Conservation (phyloP, 2,113 vertebrate species). For the Odocoileus hemionus region DNA sequence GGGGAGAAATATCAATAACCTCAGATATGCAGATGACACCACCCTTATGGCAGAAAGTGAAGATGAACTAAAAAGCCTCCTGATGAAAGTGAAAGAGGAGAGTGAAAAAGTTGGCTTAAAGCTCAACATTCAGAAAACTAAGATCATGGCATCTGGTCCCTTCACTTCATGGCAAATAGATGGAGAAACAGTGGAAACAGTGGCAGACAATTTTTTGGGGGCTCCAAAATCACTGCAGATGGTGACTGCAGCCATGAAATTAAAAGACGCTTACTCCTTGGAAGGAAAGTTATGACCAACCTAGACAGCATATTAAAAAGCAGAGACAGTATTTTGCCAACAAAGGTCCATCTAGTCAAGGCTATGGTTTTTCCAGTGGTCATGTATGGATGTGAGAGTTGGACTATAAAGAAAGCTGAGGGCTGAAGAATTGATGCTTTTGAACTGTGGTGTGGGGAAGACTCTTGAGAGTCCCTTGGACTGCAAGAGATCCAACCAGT, state of each 20-base stretch:
- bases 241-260: background rate
- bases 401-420: background rate
- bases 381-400: background rate
- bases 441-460: background rate
- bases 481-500: too few relatives aligned
- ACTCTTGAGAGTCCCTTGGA: background rate
- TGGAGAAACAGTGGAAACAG: background rate
- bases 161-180: background rate
- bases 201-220: fast-evolving
- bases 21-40: background rate
- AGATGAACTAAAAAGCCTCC: background rate
- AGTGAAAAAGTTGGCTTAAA: background rate
- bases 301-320: background rate
- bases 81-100: background rate
- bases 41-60: background rate
- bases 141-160: background rate
- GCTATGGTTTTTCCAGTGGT: background rate
- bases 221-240: background rate
- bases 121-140: background rate
- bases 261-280: background rate
- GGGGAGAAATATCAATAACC: background rate
- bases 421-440: background rate
- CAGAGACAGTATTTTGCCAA: background rate
- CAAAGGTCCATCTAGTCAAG: background rate
- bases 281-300: background rate